A percentile compares a stretch with the other conserved stretches of the same genome.
These are phyloP conservation scores for Speoplatyrhinus poulsoni DNA, from an alignment of 2,113 vertebrate species.

Conservation along the genomic window DNA sequence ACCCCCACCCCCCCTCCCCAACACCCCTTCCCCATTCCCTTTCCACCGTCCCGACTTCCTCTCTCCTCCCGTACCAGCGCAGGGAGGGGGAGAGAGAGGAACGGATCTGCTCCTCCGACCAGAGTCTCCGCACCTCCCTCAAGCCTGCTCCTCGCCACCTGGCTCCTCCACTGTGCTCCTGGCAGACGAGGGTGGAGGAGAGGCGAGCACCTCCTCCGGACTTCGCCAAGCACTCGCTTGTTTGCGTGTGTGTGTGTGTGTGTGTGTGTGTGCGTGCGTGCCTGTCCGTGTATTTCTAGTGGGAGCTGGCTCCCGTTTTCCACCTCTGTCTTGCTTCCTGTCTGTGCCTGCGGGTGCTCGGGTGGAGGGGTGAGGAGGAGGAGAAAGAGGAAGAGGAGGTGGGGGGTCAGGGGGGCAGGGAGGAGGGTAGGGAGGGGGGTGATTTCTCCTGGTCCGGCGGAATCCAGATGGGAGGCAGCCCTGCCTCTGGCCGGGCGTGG, in stretches of 20 bases:
- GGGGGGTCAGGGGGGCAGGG: neutral
- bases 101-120: conserved; percentile 57
- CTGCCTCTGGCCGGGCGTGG: conserved; percentile 66
- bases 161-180: conserved; percentile 61
- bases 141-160: conserved; percentile 63
- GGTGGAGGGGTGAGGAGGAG: conserved; percentile 38
- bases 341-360: conserved; percentile 48
- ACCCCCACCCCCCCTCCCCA: neutral
- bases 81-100: conserved; percentile 66
- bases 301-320: conserved; percentile 12
- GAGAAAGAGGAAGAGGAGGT: neutral
- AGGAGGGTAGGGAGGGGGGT: neutral
- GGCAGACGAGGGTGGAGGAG: conserved; percentile 38
- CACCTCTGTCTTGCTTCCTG: conserved; percentile 26
- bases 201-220: conserved; percentile 16
- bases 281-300: conserved; percentile 23
- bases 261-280: conserved; percentile 2
- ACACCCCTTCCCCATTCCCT: conserved; percentile 10
- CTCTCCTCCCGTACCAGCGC: conserved; percentile 72
- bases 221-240: conserved; percentile 30
- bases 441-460: conserved; percentile 44
- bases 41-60: conserved; percentile 52
- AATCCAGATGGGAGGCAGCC: conserved; percentile 72
- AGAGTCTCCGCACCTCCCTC: conserved; percentile 53
- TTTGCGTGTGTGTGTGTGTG: neutral